Evolutionary conservation across 2,797 vertebrate genomes (phyloP).

Genomic region (Emydoidea blandingii): DNA sequence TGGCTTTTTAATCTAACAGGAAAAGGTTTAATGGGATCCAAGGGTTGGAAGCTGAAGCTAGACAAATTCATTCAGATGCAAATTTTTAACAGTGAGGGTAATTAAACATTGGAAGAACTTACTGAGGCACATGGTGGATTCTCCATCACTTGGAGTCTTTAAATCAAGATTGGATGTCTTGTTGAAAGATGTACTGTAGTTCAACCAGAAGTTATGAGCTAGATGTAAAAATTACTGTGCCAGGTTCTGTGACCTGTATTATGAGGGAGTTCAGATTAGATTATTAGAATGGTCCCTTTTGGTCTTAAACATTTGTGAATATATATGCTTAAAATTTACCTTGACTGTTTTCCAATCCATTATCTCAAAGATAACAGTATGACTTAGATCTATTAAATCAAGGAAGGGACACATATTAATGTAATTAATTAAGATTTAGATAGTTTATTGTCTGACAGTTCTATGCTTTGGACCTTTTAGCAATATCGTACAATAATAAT

Average conservation of each 20-base stretch:
- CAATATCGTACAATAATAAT: background rate
- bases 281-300: background rate
- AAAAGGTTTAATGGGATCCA: background rate
- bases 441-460: background rate
- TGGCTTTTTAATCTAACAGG: background rate
- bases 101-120: background rate
- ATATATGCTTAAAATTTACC: background rate
- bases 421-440: background rate
- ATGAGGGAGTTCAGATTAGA: background rate
- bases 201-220: background rate
- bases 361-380: background rate
- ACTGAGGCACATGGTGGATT: background rate
- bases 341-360: background rate
- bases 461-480: background rate
- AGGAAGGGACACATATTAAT: background rate
- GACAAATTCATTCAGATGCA: background rate
- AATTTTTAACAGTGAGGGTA: background rate
- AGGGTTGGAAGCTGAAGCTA: background rate
- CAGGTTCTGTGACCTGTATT: background rate
- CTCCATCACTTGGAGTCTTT: background rate
- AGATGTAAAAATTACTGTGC: background rate
- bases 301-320: background rate
- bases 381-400: background rate
- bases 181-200: background rate
- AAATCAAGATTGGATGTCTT: background rate